Conservation (phyloP, 2,113 vertebrate genomes). For the Buteo buteo region DNA sequence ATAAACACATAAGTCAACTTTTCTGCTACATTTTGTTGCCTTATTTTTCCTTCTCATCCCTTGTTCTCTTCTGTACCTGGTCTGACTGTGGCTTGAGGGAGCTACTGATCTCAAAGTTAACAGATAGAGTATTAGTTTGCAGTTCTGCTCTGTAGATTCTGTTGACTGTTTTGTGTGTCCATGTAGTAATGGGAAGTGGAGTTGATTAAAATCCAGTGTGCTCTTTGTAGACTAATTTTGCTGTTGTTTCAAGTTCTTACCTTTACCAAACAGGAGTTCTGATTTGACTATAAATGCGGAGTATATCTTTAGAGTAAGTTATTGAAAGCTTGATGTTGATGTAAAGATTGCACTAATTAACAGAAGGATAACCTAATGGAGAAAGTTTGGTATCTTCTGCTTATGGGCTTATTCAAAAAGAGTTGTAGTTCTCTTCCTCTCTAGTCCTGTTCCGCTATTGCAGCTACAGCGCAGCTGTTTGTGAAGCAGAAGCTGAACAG, state of each 20-base stretch:
- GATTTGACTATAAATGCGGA: not conserved
- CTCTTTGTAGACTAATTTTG: not conserved
- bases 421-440: not conserved
- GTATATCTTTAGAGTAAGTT: not conserved
- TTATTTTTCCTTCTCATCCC: not conserved
- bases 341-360: not conserved
- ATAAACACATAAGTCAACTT: not conserved
- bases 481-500: not conserved
- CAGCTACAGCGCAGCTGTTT: not conserved
- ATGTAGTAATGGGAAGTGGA: not conserved
- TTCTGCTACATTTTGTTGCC: not conserved
- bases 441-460: not conserved
- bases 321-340: not conserved
- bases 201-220: not conserved
- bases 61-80: not conserved
- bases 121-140: not conserved
- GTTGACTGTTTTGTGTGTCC: not conserved
- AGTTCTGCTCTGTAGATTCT: not conserved
- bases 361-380: not conserved
- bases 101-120: not conserved
- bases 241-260: not conserved
- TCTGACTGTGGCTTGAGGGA: not conserved
- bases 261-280: not conserved
- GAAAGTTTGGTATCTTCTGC: not conserved
- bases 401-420: not conserved